Evolutionary conservation across 2,888 invertebrate species (phyloP), one percentile per base, ranked within the genome.

Genomic region (Callinectes sapidus): DNA sequence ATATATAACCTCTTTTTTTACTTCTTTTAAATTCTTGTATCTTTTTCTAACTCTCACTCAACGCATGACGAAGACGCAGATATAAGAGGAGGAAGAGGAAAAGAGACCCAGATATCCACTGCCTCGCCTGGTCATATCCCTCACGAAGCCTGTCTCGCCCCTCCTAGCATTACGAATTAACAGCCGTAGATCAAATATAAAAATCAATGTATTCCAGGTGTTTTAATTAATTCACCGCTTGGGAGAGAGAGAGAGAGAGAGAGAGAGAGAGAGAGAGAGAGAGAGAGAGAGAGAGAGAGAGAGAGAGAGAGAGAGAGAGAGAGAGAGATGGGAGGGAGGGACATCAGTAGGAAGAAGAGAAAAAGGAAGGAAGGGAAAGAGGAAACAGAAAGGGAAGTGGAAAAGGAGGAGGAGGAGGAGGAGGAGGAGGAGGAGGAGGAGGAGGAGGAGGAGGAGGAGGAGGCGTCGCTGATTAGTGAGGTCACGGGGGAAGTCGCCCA

Each of bases 381-480:
- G 18, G 18, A 13, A 55, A 55, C 16, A 55, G 55, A 55, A 18
- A 71, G n/a, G n/a, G n/a, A 71, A 55, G 55, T 55, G 18, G n/a
- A 71, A 23, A 71, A 71, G n/a, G n/a, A n/a, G n/a, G 10, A 71
- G 23, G n/a, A 10, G 23, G 66, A 71, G 66, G 66, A 71, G n/a
- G n/a, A 71, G n/a, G 66, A 71, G 66, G 28, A 35, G 23, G 28
- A n/a, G 28, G 71, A n/a, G 71, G n/a, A n/a, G n/a, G 71, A 71
- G 71, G 71, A 71, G 8, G 71, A 71, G 71, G 71, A 71, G 28
- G 71, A 71, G 71, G 71, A 71, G 71, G 28, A 71, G 28, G 71
- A 81, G 81, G 81, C 13, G 35, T 16, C 16, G 81, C 81, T 81
- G 81, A 81, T 81, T 81, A 81, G 81, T 81, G 81, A 81, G 81